These are phyloP conservation scores for Saiga tatarica DNA, from an alignment of 2,113 vertebrate species.

Conservation along the genomic window DNA sequence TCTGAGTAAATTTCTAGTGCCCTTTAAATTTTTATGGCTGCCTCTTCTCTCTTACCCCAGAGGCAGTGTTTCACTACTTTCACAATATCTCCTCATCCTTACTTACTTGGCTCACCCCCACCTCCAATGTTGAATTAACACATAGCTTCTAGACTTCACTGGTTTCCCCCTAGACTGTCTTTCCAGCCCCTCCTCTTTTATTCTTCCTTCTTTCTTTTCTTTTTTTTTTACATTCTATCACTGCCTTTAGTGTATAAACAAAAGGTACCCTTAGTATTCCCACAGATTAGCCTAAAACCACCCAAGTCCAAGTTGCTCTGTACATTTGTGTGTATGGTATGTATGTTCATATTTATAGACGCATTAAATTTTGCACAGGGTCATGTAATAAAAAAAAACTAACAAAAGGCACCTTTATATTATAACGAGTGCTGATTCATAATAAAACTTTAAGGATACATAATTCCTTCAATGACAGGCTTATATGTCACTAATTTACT, in stretches of 20 bases:
- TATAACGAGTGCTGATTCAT: background rate
- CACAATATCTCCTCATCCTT: background rate
- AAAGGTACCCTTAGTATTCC: background rate
- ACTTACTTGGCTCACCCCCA: background rate
- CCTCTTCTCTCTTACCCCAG: constrained; percentile 48
- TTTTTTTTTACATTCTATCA: background rate
- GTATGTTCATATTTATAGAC: background rate
- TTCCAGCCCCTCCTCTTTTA: background rate
- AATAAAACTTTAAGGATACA: background rate
- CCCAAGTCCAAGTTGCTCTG: background rate
- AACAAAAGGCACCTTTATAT: background rate
- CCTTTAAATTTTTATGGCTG: constrained; percentile 62
- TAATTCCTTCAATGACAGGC: background rate
- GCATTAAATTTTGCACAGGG: background rate
- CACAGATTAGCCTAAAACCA: background rate
- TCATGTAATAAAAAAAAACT: background rate
- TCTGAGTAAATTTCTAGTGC: constrained; percentile 55
- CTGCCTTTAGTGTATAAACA: background rate
- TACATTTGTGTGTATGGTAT: background rate
- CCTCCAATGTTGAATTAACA: background rate
- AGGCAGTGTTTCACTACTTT: constrained; percentile 27
- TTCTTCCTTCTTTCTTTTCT: background rate
- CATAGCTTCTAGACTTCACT: background rate
- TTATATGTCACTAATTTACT: background rate
- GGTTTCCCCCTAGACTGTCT: background rate